Conservation (phyloP, 2,888 invertebrate genomes). For the Sesia bembeciformis region DNA sequence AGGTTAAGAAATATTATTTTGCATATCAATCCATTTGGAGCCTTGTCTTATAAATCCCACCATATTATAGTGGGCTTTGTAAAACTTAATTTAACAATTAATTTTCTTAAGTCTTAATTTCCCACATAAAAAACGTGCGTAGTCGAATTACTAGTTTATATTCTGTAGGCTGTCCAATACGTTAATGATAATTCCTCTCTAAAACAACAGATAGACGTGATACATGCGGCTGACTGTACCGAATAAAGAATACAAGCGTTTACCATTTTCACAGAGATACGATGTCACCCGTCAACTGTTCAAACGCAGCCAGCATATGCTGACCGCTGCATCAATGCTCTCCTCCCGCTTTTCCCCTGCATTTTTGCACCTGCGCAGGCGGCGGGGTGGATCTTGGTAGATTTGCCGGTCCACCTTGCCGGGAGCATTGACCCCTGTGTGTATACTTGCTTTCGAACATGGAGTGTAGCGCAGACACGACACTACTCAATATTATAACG, state of each 20-base stretch:
- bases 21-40: too few species aligned
- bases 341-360: constrained; percentile 1
- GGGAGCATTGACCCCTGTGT: constrained; percentile 7
- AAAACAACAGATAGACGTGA: too few species aligned
- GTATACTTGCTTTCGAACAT: constrained; percentile 1
- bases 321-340: background rate
- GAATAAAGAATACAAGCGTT: background rate
- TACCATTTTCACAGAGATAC: background rate
- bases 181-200: too few species aligned
- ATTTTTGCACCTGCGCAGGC: background rate
- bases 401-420: constrained; percentile 5
- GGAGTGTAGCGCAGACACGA: constrained; percentile 7
- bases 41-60: too few species aligned
- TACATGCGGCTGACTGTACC: background rate
- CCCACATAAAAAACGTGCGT: too few species aligned
- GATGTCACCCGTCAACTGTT: background rate
- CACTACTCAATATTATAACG: background rate
- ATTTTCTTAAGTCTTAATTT: too few species aligned
- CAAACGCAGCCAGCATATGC: background rate
- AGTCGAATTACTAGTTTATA: too few species aligned
- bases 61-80: too few species aligned
- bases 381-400: constrained; percentile 1
- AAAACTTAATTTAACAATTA: too few species aligned
- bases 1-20: too few species aligned
- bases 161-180: too few species aligned